Evolutionary conservation across 2,797 vertebrate species (phyloP).

Genomic region (Cyclura pinguis): DNA sequence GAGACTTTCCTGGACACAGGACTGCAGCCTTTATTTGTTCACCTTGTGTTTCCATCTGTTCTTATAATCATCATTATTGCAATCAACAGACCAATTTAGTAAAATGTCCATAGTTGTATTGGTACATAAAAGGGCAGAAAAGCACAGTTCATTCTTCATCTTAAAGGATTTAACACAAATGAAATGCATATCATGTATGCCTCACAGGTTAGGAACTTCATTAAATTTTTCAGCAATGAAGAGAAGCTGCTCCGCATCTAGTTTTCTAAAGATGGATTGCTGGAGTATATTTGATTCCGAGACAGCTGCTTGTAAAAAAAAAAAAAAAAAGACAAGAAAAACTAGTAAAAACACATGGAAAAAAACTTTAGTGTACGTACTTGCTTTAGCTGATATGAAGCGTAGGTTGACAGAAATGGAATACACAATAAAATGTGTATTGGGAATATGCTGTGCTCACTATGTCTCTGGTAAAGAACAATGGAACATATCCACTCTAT

Average conservation of each 20-base stretch:
- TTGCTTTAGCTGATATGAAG: not conserved
- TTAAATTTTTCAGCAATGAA: conserved; percentile 13
- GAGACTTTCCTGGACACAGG: not conserved
- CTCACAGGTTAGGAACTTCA: conserved; percentile 1
- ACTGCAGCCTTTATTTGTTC: not conserved
- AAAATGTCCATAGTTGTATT: not conserved
- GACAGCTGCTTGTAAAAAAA: conserved; percentile 20
- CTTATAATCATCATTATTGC: not conserved
- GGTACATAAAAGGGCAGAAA: not conserved
- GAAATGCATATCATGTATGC: not conserved
- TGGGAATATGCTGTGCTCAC: not conserved
- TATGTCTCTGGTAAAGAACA: not conserved
- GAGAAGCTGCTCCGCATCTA: conserved; percentile 17
- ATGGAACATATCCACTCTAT: not conserved
- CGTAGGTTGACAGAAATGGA: not conserved
- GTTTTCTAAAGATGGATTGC: conserved; percentile 23
- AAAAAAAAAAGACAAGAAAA: not conserved
- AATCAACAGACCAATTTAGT: not conserved
- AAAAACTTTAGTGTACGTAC: not conserved
- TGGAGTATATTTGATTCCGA: not conserved
- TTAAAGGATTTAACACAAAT: not conserved
- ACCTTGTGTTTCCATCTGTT: not conserved
- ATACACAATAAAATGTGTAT: not conserved
- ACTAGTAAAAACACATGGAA: not conserved
- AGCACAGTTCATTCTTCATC: conserved; percentile 6